Base-by-base conservation (phyloP, 2,888 invertebrate species). In the Halictus ligatus region DNA sequence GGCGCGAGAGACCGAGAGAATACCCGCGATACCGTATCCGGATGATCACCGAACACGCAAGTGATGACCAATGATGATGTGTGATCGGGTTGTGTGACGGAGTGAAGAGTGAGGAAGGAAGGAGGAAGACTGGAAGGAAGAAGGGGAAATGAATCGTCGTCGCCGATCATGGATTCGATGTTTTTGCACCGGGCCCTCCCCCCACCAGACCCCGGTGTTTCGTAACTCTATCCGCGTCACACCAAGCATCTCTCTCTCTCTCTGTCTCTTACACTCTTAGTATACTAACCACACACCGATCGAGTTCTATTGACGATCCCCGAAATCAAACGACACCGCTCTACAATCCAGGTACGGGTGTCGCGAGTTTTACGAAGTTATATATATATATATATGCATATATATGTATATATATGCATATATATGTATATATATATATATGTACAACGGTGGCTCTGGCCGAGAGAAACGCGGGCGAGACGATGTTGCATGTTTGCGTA, bases 1-100 rank as follows among this genome's bases (percentile, higher is more conserved):
- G 84, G 73, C 77, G 73, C 80, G 77, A 75, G 67, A 54, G 54
- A 54, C 54, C 54, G 54, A 54, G 54, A 54, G 54, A 35, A 54
- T 54, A 54, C 58, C 75, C 64, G 78, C 64, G 60, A 48, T 29
- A 40, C 75, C 67, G 29, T 15, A 78, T 67, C 29, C 54, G 21
- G 74, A 40, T 21, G 75, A 29, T 15, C 48, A 60, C 64, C 60
- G 75, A 46, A 64, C 40, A 69, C 69, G 60, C 79, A 48, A 54
- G 54, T 54, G 54, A 69, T 78, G 77, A 78, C 67, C 35, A 48
- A 67, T 48, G 50, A 67, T 48, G 50, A 54, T 69, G 77, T 69
- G 77, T 54, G 77, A 78, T 75, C 58, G 54, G 54, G 54, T 54
- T 54, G 75, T 77, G 77, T 67, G 64, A 69, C 18, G 21, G 35